Evolutionary conservation across 2,888 invertebrate genomes (phyloP).

Genomic region (Trichogramma evanescens): DNA sequence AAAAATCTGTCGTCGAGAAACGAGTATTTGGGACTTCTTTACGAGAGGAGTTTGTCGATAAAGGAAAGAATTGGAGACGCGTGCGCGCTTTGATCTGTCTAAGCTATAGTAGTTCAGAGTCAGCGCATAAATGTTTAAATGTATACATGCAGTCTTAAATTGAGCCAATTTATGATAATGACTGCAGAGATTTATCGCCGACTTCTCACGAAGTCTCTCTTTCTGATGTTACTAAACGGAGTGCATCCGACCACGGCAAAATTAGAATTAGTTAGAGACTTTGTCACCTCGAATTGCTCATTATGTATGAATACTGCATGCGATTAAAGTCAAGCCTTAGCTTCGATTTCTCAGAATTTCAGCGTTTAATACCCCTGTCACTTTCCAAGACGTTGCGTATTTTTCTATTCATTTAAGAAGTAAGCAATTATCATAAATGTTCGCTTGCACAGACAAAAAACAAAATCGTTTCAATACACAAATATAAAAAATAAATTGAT

Average conservation of each 20-base stretch:
- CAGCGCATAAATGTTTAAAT: conserved; percentile 30
- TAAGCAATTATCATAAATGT: no score
- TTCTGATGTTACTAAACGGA: conserved; percentile 35
- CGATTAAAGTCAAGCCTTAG: no score
- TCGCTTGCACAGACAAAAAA: no score
- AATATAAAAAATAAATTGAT: no score
- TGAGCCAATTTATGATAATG: conserved; percentile 43
- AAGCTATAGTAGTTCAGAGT: conserved; percentile 23
- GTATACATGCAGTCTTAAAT: not conserved
- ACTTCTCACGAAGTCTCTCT: conserved; percentile 33
- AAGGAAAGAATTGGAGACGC: conserved; percentile 34
- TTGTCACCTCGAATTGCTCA: not conserved
- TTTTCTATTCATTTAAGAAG: no score
- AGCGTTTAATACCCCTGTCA: no score
- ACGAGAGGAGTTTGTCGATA: conserved; percentile 28
- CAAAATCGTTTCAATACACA: no score
- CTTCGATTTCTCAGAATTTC: no score
- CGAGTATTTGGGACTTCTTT: conserved; percentile 25
- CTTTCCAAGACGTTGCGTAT: no score
- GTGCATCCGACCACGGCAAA: conserved; percentile 27
- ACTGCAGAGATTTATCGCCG: conserved; percentile 40
- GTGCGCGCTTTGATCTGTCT: conserved; percentile 37
- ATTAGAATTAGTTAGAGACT: conserved; percentile 38
- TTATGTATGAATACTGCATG: no score
- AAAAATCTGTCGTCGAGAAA: no score